Conservation (phyloP, 64 coral and sea anemone species). For the Montipora efflorescens region DNA sequence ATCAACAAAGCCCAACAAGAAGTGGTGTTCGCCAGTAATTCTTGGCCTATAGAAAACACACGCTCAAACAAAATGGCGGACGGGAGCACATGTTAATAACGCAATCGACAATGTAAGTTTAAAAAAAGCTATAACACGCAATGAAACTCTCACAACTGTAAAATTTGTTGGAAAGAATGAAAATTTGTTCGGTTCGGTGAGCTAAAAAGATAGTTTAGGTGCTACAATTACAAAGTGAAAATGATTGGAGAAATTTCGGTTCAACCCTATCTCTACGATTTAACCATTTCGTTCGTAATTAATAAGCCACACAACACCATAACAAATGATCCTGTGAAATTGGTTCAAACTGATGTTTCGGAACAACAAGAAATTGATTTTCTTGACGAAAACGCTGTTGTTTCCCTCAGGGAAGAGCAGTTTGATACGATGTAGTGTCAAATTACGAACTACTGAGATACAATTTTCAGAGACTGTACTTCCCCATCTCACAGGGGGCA, state of each 20-base stretch:
- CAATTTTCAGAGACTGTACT: neutral
- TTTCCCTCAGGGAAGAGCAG: neutral
- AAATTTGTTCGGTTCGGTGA: neutral
- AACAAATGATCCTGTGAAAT: neutral
- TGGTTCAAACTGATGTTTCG: neutral
- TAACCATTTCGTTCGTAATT: neutral
- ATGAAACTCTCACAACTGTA: neutral
- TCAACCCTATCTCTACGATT: neutral
- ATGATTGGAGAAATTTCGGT: neutral
- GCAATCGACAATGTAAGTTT: neutral
- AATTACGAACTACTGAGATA: slow-evolving; percentile 19
- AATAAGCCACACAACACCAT: neutral
- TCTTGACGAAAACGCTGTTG: neutral
- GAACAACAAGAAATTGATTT: neutral
- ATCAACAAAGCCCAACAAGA: neutral
- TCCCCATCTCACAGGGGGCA: neutral
- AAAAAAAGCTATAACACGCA: neutral
- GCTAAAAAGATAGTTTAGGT: neutral
- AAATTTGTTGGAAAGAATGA: neutral
- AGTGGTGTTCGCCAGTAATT: neutral
- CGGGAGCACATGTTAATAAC: slow-evolving; percentile 26
- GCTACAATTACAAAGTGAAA: neutral
- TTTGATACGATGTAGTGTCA: neutral
- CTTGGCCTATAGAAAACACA: neutral
- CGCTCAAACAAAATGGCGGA: slow-evolving; percentile 44